Base-by-base conservation (phyloP, 2,888 invertebrate species). In the Drosophila mimetica region DNA sequence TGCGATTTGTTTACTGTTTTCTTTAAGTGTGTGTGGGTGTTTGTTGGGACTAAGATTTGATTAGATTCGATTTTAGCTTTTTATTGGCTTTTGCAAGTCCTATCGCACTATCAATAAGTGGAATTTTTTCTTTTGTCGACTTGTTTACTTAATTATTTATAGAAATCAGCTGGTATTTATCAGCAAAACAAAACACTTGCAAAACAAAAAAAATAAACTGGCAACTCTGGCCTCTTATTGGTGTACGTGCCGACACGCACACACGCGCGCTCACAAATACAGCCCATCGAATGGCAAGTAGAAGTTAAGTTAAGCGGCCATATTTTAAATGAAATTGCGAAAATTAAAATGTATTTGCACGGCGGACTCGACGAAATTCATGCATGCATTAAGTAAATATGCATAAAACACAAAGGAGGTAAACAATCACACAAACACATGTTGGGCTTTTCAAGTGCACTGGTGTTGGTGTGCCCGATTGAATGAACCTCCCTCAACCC, bases 401-500 rank as follows among this genome's bases (percentile, higher is more conserved):
- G 32, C 51, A 64, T 48, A 50, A 50, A 59, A 37, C 42, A 69
- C 59, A 69, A 69, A 69, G 69, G 69, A 59, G 69, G 69, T 53
- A 59, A 70, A 54, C 53, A 60, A 22, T 41, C 36, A 41, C 48
- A 32, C 28, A 37, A 34, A 30, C 46, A 52, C 42, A 18, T 28
- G 25, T 14, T 50, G 25, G 25, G 25, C 25, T 14, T 34, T 18
- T 36, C 36, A 48, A 55, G 58, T 39, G 37, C 30, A 22, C 16
- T 20, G 13, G 51, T 51, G 28, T 50, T 39, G 51, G 50, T 39
- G 47, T 25, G 55, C 47, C 28, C 60, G 67, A 74, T 73, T 77
- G 67, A 79, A 79, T 86, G 86, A 84, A 84, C 84, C 77, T 84
- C 84, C 86, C 72, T 82, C 85, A 85, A 82, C 82, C 65, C 79